phyloP scores from a whole-genome alignment of 2,797 vertebrate genomes.

The Aphelocoma californica region DNA sequence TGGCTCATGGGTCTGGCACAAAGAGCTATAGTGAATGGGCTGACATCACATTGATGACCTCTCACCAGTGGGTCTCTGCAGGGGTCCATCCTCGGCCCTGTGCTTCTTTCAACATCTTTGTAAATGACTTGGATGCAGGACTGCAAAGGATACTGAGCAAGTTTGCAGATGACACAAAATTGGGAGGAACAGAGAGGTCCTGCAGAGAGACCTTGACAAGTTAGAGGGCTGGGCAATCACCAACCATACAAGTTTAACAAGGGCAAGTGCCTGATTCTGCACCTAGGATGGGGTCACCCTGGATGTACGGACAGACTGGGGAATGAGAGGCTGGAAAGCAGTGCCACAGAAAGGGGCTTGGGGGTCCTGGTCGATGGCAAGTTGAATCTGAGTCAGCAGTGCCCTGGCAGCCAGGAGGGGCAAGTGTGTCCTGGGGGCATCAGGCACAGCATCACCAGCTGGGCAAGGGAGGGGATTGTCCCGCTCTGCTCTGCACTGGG shows the following conservation, averaged over 20 bases:
- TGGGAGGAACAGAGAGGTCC: not conserved
- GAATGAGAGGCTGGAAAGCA: not conserved
- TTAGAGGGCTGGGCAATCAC: not conserved
- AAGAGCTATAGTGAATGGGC: not conserved
- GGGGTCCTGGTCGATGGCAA: fast-evolving
- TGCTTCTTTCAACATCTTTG: not conserved
- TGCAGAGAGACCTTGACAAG: not conserved
- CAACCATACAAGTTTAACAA: not conserved
- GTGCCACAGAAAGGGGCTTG: not conserved
- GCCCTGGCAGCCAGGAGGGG: not conserved
- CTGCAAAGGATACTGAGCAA: not conserved
- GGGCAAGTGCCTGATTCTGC: fast-evolving
- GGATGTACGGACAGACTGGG: fast-evolving
- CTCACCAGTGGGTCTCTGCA: not conserved
- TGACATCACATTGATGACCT: not conserved
- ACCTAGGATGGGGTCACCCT: not conserved
- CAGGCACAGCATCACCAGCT: fast-evolving
- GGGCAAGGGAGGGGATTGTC: not conserved
- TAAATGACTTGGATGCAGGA: not conserved
- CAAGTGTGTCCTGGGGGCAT: not conserved
- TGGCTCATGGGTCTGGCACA: fast-evolving
- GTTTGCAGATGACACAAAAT: not conserved
- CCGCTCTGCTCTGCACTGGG: fast-evolving
- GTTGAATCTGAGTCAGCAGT: fast-evolving
- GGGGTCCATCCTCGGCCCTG: not conserved